A percentile compares a stretch with the other conserved stretches of the same genome.
These are phyloP conservation scores for Oryzias curvinotus DNA, from an alignment of 2,113 vertebrate genomes.

Conservation along the genomic window DNA sequence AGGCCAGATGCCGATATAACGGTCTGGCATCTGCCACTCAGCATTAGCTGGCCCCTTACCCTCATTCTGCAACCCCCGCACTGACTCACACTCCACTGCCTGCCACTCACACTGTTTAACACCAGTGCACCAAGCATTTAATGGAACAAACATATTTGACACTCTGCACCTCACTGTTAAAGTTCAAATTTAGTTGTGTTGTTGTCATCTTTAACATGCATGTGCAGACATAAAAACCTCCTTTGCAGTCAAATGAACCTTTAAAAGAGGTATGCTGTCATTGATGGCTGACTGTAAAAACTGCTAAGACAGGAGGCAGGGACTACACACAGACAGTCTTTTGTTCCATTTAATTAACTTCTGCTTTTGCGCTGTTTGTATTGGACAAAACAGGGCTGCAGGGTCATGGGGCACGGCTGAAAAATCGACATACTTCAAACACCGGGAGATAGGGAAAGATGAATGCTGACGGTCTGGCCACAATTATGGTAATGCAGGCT, in stretches of 20 bases:
- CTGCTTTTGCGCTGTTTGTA: slow-evolving; percentile 19
- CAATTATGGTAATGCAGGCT: slow-evolving; percentile 65
- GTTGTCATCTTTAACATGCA: slow-evolving; percentile 11
- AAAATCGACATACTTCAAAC: slow-evolving; percentile 39
- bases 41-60: slow-evolving; percentile 78
- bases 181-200: slow-evolving; percentile 35
- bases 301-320: slow-evolving; percentile 33
- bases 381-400: slow-evolving; percentile 26
- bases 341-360: slow-evolving; percentile 65
- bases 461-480: slow-evolving; percentile 60
- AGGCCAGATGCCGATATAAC: slow-evolving; percentile 81
- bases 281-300: slow-evolving; percentile 33
- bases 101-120: slow-evolving; percentile 72
- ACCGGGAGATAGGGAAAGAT: slow-evolving; percentile 33
- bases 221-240: slow-evolving; percentile 14
- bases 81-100: slow-evolving; percentile 72
- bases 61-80: slow-evolving; percentile 72
- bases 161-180: slow-evolving; percentile 45
- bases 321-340: slow-evolving; percentile 35
- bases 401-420: slow-evolving; percentile 30
- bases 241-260: slow-evolving; percentile 56
- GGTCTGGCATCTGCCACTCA: slow-evolving; percentile 82
- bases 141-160: slow-evolving; percentile 58
- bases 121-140: slow-evolving; percentile 64
- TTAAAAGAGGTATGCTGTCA: slow-evolving; percentile 25